Evolutionary conservation across 2,888 invertebrate species (phyloP).

Genomic region (Orthosia gothica): DNA sequence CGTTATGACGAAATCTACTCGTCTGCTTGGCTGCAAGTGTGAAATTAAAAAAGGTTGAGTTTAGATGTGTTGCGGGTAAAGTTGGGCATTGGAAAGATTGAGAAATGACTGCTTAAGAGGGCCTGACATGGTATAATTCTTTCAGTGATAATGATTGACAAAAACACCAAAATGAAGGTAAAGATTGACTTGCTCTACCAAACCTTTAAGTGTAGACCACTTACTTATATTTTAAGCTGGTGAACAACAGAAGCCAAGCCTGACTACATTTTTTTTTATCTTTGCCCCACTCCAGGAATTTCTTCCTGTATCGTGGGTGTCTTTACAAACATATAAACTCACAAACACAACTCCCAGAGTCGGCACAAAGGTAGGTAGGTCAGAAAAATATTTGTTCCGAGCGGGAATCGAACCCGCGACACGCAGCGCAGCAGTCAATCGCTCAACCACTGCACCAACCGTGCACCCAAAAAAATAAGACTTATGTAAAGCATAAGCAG

Average conservation of each 20-base stretch:
- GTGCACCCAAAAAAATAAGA: too few species aligned
- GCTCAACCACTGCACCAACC: too few species aligned
- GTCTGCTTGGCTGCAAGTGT: conserved; percentile 61
- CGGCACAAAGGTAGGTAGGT: too few species aligned
- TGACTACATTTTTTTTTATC: too few species aligned
- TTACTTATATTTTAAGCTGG: background rate
- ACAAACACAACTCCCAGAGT: too few species aligned
- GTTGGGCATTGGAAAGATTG: background rate
- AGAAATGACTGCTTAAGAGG: background rate
- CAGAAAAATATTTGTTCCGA: too few species aligned
- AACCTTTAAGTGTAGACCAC: background rate
- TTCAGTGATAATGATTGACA: background rate
- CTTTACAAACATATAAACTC: too few species aligned
- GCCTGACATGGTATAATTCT: background rate
- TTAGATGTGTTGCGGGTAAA: conserved; percentile 50
- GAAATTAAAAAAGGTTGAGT: conserved; percentile 55
- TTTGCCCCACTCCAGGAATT: too few species aligned
- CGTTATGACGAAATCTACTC: conserved; percentile 68
- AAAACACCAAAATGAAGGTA: too few species aligned
- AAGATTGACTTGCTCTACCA: background rate
- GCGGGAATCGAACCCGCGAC: too few species aligned
- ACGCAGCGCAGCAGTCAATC: too few species aligned
- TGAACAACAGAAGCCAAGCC: background rate
- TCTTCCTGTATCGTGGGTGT: too few species aligned
- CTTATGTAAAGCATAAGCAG: background rate